Evolutionary conservation across 2,797 vertebrate genomes (phyloP).

Genomic region (Bradypus variegatus): DNA sequence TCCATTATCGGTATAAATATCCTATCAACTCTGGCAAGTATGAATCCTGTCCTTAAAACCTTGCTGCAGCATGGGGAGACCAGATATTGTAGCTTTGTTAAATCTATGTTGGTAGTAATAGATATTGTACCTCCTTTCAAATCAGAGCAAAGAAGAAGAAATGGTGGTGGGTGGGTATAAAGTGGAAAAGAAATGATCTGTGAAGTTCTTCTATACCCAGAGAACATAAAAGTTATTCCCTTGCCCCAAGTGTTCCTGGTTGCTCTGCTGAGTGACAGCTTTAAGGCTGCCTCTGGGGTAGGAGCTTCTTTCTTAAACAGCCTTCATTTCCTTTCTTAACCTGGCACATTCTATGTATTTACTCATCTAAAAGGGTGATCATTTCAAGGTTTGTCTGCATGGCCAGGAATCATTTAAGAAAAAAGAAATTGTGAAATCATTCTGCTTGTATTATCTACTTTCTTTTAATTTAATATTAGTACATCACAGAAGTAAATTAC

Average conservation of each 20-base stretch:
- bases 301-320: background rate
- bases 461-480: constrained; percentile 6
- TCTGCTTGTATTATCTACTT: background rate
- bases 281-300: background rate
- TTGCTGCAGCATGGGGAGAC: background rate
- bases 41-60: background rate
- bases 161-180: background rate
- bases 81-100: background rate
- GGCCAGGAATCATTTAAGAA: background rate
- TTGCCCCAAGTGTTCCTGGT: background rate
- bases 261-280: background rate
- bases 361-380: background rate
- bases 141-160: background rate
- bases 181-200: background rate
- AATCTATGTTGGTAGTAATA: background rate
- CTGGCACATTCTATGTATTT: background rate
- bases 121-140: background rate
- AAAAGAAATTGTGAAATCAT: background rate
- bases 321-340: background rate
- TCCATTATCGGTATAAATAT: background rate
- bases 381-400: background rate
- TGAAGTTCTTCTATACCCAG: background rate
- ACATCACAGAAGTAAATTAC: background rate
- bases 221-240: background rate
- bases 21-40: background rate